phyloP scores from a whole-genome alignment of 2,797 vertebrate genomes.

The Ctenochaetus hawaiiensis region DNA sequence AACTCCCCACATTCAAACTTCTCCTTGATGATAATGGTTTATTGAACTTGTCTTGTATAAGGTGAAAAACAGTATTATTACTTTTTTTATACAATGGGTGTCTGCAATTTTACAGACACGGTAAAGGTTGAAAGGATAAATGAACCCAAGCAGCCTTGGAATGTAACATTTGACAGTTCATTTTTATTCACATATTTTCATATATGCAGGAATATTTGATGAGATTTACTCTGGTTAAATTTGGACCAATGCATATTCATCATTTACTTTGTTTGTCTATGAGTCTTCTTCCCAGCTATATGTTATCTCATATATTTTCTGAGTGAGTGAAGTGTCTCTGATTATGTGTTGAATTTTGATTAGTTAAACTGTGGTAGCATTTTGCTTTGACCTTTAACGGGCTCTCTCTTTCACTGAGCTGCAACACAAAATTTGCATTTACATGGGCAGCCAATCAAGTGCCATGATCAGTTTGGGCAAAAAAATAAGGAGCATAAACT shows the following conservation, averaged over 20 bases:
- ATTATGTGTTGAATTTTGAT: constrained; percentile 39
- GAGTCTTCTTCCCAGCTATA: background rate
- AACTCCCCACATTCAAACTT: too few relatives aligned
- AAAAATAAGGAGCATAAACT: background rate
- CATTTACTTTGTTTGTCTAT: constrained; percentile 15
- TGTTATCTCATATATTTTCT: constrained; percentile 14
- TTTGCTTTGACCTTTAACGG: constrained; percentile 47
- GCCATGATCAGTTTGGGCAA: constrained; percentile 7
- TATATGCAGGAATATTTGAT: background rate
- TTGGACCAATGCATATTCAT: constrained; percentile 5
- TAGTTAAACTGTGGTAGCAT: constrained; percentile 21
- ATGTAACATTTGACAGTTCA: constrained; percentile 3
- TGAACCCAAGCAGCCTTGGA: too few relatives aligned
- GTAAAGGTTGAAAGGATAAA: too few relatives aligned
- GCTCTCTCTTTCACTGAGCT: constrained; percentile 12
- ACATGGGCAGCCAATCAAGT: background rate
- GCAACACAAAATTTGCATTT: constrained; percentile 23
- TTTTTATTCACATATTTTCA: constrained; percentile 5
- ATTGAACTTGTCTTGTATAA: too few relatives aligned
- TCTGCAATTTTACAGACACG: too few relatives aligned
- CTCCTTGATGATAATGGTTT: too few relatives aligned
- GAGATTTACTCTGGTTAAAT: background rate
- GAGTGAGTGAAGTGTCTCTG: constrained; percentile 15
- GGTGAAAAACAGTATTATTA: too few relatives aligned
- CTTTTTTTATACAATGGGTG: too few relatives aligned